These are phyloP conservation scores for Cricetomys ansorgei DNA, from an alignment of 2,113 vertebrate genomes.

Conservation along the genomic window DNA sequence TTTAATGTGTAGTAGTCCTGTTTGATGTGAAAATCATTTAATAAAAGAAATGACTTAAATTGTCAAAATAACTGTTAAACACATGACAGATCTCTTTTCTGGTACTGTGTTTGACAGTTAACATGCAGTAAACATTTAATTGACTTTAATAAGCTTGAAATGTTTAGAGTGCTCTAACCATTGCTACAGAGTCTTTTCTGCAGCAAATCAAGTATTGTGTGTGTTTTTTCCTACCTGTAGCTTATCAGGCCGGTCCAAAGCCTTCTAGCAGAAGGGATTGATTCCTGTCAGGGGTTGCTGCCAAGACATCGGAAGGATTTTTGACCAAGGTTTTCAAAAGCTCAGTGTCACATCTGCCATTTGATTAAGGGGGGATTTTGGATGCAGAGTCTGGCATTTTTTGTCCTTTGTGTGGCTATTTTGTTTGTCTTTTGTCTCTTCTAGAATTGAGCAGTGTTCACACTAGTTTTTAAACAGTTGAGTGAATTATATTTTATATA, in stretches of 20 bases:
- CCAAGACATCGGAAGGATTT: constrained; percentile 99
- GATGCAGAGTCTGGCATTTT: constrained; percentile 88
- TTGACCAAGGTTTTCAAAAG: constrained; percentile 99
- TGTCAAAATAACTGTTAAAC: constrained; percentile 85
- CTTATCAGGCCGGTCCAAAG: constrained; percentile 89
- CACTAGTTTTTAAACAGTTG: constrained; percentile 89
- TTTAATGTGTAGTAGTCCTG: constrained; percentile 70
- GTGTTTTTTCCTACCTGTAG: constrained; percentile 86
- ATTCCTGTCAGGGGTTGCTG: constrained; percentile 93
- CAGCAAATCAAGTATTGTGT: constrained; percentile 85
- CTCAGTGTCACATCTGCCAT: constrained; percentile 99
- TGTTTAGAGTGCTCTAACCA: constrained; percentile 89
- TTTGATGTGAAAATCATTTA: constrained; percentile 76
- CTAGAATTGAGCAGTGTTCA: constrained; percentile 89
- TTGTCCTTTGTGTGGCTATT: constrained; percentile 84
- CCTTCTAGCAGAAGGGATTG: constrained; percentile 90
- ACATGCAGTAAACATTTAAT: constrained; percentile 72
- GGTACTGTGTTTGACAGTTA: constrained; percentile 86
- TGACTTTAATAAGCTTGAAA: constrained; percentile 76
- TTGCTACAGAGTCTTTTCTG: constrained; percentile 91
- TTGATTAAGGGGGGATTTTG: constrained; percentile 89
- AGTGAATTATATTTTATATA: constrained; percentile 82
- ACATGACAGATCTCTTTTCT: constrained; percentile 80
- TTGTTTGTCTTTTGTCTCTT: constrained; percentile 80
- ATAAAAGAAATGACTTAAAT: constrained; percentile 65